phyloP scores from a whole-genome alignment of 2,888 invertebrate species.

The Xylota segnis region DNA sequence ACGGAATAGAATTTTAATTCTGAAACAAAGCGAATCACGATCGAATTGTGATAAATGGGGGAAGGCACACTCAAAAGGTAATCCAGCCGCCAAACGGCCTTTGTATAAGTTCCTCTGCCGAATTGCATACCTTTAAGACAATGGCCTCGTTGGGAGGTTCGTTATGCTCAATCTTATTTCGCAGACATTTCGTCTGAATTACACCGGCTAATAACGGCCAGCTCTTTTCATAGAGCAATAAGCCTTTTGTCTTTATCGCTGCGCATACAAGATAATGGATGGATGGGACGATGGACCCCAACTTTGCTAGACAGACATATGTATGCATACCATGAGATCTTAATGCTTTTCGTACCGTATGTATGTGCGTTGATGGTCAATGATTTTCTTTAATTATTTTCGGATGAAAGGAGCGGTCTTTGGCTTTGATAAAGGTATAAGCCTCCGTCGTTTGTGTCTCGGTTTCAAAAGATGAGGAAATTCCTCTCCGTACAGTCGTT shows the following conservation, averaged over 20 bases:
- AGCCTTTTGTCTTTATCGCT: conserved; percentile 58
- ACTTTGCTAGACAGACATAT: neutral
- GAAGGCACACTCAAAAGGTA: conserved; percentile 50
- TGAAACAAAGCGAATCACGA: conserved; percentile 53
- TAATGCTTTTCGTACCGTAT: conserved; percentile 9
- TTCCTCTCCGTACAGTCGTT: too few species aligned
- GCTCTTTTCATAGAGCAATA: conserved; percentile 53
- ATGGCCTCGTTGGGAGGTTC: conserved; percentile 66
- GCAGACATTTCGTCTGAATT: conserved; percentile 73
- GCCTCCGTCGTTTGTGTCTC: neutral
- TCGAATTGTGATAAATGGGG: conserved; percentile 56
- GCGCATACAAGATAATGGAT: conserved; percentile 28
- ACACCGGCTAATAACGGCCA: conserved; percentile 69
- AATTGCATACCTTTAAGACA: conserved; percentile 53
- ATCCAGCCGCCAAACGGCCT: conserved; percentile 63
- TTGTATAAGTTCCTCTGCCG: conserved; percentile 55
- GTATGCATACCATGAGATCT: neutral
- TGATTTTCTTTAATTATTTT: conserved; percentile 34
- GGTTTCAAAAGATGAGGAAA: neutral
- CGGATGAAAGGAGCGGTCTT: conserved; percentile 26
- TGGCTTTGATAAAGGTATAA: conserved; percentile 13
- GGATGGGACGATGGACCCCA: conserved; percentile 36
- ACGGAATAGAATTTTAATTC: conserved; percentile 32
- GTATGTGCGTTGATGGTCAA: neutral
- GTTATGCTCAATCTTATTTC: conserved; percentile 45